Percentiles rank a stretch among this genome's conserved stretches.
Evolutionary conservation across 2,113 vertebrate species (phyloP).

Genomic region (Maccullochella peelii): DNA sequence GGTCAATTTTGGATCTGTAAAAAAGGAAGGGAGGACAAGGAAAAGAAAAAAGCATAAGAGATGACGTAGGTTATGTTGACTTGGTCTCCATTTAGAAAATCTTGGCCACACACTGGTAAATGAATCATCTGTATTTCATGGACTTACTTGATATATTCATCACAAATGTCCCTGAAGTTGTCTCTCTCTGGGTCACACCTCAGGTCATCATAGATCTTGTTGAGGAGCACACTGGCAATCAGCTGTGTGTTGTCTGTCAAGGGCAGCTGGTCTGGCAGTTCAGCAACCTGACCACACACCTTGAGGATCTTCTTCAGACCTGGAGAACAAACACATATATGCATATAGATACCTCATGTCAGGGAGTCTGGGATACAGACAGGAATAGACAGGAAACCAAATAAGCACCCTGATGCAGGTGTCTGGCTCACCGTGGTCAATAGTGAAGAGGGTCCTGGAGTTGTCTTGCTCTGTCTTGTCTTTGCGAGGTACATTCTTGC

Average conservation of each 20-base stretch:
- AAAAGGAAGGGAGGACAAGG: neutral
- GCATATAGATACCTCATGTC: neutral
- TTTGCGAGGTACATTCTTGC: constrained; percentile 92
- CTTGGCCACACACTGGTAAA: neutral
- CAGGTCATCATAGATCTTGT: constrained; percentile 93
- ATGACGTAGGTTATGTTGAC: neutral
- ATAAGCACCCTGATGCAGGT: neutral
- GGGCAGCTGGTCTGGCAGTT: constrained; percentile 91
- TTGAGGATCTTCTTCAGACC: constrained; percentile 97
- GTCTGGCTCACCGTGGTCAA: constrained; percentile 89
- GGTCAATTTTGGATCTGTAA: constrained; percentile 93
- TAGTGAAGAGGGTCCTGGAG: constrained; percentile 89
- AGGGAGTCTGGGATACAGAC: neutral
- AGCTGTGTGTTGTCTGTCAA: constrained; percentile 95
- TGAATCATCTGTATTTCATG: neutral
- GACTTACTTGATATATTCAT: constrained; percentile 93
- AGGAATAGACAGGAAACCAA: neutral
- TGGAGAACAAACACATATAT: constrained; percentile 63
- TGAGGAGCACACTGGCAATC: constrained; percentile 93
- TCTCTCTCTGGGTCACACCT: constrained; percentile 93
- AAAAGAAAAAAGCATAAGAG: neutral
- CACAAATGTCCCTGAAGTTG: constrained; percentile 91
- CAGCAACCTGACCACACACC: constrained; percentile 93
- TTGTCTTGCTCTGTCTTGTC: constrained; percentile 87
- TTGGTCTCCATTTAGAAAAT: neutral